Evolutionary conservation across 2,113 vertebrate genomes (phyloP).

Genomic region (Micromys minutus): DNA sequence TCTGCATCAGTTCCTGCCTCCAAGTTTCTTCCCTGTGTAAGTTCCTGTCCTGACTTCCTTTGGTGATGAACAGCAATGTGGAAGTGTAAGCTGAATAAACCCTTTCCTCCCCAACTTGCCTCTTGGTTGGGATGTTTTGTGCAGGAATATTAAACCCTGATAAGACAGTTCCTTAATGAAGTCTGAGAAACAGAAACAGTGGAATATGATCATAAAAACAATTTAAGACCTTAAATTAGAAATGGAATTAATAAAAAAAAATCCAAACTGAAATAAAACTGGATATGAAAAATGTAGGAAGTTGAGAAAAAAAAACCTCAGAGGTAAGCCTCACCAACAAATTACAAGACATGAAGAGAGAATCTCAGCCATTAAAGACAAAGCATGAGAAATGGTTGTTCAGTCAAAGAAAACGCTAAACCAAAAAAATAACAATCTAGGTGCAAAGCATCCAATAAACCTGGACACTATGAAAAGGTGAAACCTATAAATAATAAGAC

Average conservation of each 20-base stretch:
- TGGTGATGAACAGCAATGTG: too few relatives aligned
- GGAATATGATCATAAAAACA: background rate
- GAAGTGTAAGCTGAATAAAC: too few relatives aligned
- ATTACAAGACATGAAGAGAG: background rate
- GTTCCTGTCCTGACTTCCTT: too few relatives aligned
- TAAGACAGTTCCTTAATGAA: background rate
- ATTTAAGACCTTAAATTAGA: background rate
- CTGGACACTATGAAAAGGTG: background rate
- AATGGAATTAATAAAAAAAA: background rate
- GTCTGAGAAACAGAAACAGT: background rate
- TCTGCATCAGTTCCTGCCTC: too few relatives aligned
- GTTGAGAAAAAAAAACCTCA: background rate
- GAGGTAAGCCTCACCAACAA: background rate
- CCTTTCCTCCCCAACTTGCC: too few relatives aligned
- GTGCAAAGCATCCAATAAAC: background rate
- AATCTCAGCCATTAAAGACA: background rate
- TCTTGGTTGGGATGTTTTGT: too few relatives aligned
- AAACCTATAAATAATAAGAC: background rate
- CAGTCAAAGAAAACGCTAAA: background rate
- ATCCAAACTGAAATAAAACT: background rate
- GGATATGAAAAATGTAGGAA: background rate
- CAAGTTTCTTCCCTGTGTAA: too few relatives aligned
- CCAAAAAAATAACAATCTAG: background rate
- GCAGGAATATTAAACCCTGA: too few relatives aligned
- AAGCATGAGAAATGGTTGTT: background rate